A percentile compares a stretch with the other conserved stretches of the same genome.
Conservation (phyloP, 1,140 invertebrate species). For the Aphelenchoides fujianensis region DNA sequence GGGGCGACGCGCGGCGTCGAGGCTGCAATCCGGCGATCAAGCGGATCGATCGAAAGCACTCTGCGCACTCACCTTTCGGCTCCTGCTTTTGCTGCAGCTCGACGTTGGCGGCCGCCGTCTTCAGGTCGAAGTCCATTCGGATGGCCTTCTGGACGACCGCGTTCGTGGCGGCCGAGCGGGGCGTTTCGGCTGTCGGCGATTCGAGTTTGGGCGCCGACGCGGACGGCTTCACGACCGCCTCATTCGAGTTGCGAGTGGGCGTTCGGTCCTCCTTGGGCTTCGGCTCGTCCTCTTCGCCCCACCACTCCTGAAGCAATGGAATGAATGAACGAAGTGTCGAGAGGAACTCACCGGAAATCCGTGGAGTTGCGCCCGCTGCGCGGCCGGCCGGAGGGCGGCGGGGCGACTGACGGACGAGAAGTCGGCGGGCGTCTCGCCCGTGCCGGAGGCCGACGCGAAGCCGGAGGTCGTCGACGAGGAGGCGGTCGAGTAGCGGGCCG, state of each 20-base stretch:
- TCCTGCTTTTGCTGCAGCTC: too few species aligned
- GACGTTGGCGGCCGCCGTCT: too few species aligned
- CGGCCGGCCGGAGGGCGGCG: conserved; percentile 14
- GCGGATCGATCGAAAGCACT: too few species aligned
- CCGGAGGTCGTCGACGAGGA: conserved; percentile 47
- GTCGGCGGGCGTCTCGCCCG: background rate
- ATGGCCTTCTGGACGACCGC: conserved; percentile 37
- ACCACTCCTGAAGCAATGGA: too few species aligned
- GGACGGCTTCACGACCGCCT: background rate
- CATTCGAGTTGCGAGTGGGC: background rate
- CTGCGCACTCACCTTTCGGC: too few species aligned
- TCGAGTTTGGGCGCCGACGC: background rate
- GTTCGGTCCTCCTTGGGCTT: conserved; percentile 9
- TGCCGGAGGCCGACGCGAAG: conserved; percentile 39
- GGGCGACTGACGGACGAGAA: conserved; percentile 2
- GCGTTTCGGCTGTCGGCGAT: background rate
- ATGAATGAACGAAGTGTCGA: conserved; percentile 2
- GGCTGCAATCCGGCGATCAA: too few species aligned
- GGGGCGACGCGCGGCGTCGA: conserved; percentile 38
- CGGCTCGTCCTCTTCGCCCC: conserved; percentile 4
- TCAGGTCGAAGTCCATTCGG: conserved; percentile 49
- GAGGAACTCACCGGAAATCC: conserved; percentile 11
- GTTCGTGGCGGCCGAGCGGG: background rate
- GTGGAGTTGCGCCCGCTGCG: conserved; percentile 1
- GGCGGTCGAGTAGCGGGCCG: conserved; percentile 18